Conservation (phyloP, 2,888 invertebrate species). For the Brachyptera risi region DNA sequence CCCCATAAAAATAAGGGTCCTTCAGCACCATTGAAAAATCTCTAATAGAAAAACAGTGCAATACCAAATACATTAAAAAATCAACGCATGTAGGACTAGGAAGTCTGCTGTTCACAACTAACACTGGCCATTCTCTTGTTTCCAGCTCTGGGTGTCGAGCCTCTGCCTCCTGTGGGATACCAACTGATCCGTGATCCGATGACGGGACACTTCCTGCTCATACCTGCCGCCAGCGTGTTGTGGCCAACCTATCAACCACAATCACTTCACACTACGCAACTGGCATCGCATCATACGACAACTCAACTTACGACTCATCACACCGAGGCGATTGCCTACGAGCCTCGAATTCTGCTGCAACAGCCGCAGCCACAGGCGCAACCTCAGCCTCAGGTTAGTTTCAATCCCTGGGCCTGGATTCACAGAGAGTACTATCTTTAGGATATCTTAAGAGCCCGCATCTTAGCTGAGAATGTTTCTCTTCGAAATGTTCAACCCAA, state of each 20-base stretch:
- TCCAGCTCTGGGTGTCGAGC: constrained; percentile 67
- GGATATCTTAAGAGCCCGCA: too few species aligned
- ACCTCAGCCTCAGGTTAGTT: constrained; percentile 21
- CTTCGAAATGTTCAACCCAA: too few species aligned
- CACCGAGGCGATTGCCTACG: not conserved
- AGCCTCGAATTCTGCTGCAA: constrained; percentile 55
- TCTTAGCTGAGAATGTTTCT: too few species aligned
- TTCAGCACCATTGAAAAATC: too few species aligned
- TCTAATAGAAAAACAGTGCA: too few species aligned
- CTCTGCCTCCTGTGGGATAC: constrained; percentile 69
- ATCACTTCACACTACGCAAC: constrained; percentile 41
- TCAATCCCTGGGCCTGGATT: too few species aligned
- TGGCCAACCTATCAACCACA: constrained; percentile 64
- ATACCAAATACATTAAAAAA: too few species aligned
- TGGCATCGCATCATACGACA: too few species aligned
- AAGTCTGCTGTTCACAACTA: too few species aligned
- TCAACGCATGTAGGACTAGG: too few species aligned
- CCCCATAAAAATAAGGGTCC: too few species aligned
- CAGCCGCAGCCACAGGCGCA: constrained; percentile 42
- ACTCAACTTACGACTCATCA: constrained; percentile 19
- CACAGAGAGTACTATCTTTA: too few species aligned
- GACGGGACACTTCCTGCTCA: constrained; percentile 75
- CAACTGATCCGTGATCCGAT: constrained; percentile 83
- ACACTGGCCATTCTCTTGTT: constrained; percentile 55
- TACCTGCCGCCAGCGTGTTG: constrained; percentile 70